Evolutionary conservation across 2,113 vertebrate genomes (phyloP).

Genomic region (Carollia perspicillata): DNA sequence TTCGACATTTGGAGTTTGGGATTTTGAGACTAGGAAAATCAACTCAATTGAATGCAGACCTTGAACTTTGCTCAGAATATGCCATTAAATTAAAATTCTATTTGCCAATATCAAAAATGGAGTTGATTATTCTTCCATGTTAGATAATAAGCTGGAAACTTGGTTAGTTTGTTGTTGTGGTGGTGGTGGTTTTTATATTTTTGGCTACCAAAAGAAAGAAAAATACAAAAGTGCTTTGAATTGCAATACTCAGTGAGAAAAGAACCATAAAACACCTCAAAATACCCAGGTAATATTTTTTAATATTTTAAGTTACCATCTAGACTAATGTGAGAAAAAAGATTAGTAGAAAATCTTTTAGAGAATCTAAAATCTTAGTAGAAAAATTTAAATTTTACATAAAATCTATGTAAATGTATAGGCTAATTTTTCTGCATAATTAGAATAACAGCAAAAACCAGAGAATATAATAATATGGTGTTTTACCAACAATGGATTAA

Average conservation of each 20-base stretch:
- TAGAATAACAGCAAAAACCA: slow-evolving; percentile 30
- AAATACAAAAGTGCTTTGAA: slow-evolving; percentile 71
- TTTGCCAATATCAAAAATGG: slow-evolving; percentile 54
- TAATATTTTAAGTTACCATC: slow-evolving; percentile 36
- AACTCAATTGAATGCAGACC: slow-evolving; percentile 69
- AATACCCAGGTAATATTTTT: slow-evolving; percentile 55
- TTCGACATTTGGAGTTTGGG: slow-evolving; percentile 61
- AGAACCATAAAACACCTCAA: slow-evolving; percentile 55
- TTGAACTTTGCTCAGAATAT: slow-evolving; percentile 61
- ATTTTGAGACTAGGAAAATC: slow-evolving; percentile 69
- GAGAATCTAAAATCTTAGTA: background rate
- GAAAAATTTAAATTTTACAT: background rate
- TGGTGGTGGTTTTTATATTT: background rate
- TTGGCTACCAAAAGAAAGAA: slow-evolving; percentile 56
- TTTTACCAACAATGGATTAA: background rate
- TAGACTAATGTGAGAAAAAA: background rate
- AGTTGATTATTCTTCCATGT: slow-evolving; percentile 42
- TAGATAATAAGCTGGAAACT: slow-evolving; percentile 62
- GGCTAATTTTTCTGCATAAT: background rate
- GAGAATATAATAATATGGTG: background rate
- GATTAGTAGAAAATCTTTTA: background rate
- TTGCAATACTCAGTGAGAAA: slow-evolving; percentile 52
- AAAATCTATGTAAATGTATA: background rate
- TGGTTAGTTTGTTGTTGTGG: background rate
- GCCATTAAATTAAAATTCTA: slow-evolving; percentile 62